Conservation (phyloP, 1,140 invertebrate species). For the Temnothorax nylanderi region DNA sequence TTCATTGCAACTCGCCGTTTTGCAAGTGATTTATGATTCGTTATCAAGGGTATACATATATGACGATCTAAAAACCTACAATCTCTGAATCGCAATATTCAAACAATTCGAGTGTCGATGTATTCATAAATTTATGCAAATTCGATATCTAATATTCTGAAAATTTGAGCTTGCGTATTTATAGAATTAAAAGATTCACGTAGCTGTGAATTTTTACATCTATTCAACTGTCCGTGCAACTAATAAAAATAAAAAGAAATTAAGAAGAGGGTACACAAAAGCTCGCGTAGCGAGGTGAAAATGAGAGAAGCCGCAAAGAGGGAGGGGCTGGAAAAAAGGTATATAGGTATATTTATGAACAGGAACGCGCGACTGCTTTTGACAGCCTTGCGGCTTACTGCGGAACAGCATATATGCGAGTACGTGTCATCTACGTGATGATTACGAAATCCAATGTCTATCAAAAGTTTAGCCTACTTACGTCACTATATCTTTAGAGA, state of each 20-base stretch:
- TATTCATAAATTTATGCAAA: neutral
- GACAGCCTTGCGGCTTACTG: constrained; percentile 59
- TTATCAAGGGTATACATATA: neutral
- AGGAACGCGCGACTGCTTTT: constrained; percentile 52
- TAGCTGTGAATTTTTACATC: neutral
- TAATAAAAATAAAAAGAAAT: constrained; percentile 22
- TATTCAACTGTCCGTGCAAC: neutral
- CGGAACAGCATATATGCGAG: neutral
- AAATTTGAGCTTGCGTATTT: neutral
- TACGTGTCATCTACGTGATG: neutral
- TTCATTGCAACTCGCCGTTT: neutral
- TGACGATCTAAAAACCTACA: constrained; percentile 15
- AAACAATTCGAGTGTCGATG: neutral
- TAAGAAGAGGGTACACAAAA: neutral
- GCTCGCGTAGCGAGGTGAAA: neutral
- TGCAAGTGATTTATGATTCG: neutral
- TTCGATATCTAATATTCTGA: neutral
- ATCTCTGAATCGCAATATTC: neutral
- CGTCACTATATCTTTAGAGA: neutral
- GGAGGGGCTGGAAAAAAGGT: neutral
- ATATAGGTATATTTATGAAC: constrained; percentile 55
- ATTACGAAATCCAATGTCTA: constrained; percentile 7
- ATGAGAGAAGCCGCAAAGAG: neutral
- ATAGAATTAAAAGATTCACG: neutral
- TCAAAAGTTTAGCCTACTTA: neutral